A percentile compares a stretch with the other conserved stretches of the same genome.
Conservation (phyloP, 2,888 invertebrate genomes). For the Synanthedon formicaeformis region DNA sequence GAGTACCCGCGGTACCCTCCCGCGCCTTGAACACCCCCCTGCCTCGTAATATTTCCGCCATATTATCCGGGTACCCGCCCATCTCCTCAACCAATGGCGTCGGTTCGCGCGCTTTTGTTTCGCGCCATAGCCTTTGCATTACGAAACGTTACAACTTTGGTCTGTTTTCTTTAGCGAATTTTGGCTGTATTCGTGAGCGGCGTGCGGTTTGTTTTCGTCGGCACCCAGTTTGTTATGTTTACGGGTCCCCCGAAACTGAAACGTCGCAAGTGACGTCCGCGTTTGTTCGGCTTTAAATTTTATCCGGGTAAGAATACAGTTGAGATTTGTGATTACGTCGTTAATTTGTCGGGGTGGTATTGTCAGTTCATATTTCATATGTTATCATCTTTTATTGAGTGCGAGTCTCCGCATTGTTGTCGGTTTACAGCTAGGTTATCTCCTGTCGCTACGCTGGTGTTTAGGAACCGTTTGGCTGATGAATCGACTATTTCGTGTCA, state of each 20-base stretch:
- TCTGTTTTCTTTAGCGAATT: constrained; percentile 56
- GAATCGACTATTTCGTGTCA: constrained; percentile 46
- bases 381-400: constrained; percentile 72
- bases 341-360: constrained; percentile 39
- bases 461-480: constrained; percentile 56
- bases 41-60: constrained; percentile 66
- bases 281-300: constrained; percentile 11
- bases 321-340: constrained; percentile 5
- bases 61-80: constrained; percentile 64
- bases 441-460: constrained; percentile 49
- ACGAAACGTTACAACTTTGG: constrained; percentile 63
- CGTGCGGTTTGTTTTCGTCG: constrained; percentile 63
- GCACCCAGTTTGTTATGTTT: constrained; percentile 51
- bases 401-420: constrained; percentile 65
- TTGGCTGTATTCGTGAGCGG: constrained; percentile 55
- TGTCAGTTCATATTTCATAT: constrained; percentile 68
- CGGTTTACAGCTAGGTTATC: constrained; percentile 66
- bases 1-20: constrained; percentile 27
- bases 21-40: constrained; percentile 65
- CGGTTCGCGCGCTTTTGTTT: constrained; percentile 69
- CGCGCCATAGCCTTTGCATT: constrained; percentile 48
- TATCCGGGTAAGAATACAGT: constrained; percentile 15
- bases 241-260: constrained; percentile 19
- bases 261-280: constrained; percentile 25
- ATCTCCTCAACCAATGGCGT: constrained; percentile 65